These are phyloP conservation scores for Sandelia bainsii DNA, from an alignment of 2,797 vertebrate species.

Conservation along the genomic window DNA sequence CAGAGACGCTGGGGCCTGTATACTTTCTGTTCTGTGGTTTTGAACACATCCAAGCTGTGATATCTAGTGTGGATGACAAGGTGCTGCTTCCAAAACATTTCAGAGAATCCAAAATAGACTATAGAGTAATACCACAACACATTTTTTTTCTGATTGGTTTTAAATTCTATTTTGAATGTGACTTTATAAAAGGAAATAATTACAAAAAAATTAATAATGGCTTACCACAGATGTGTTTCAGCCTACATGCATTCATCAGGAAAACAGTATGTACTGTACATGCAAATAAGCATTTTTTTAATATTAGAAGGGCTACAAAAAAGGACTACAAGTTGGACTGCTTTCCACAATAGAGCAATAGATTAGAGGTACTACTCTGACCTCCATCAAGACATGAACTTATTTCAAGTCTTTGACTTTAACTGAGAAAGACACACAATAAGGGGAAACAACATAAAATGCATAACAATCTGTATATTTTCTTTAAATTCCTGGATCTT, in stretches of 20 bases:
- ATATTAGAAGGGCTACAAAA: not conserved
- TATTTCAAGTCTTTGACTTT: not conserved
- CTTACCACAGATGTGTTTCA: slow-evolving; percentile 7
- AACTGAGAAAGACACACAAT: not conserved
- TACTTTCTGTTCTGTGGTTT: slow-evolving; percentile 49
- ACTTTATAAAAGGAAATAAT: not conserved
- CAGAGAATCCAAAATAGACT: not conserved
- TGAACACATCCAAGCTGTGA: slow-evolving; percentile 36
- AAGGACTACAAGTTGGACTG: not conserved
- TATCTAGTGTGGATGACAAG: slow-evolving; percentile 8
- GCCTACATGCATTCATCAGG: not conserved
- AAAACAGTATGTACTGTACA: not conserved
- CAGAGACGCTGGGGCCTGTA: slow-evolving; percentile 51
- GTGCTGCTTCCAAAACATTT: slow-evolving; percentile 17
- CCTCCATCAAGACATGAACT: not conserved
- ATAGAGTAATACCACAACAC: not conserved
- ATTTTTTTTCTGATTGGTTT: not conserved
- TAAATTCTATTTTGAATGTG: slow-evolving; percentile 4
- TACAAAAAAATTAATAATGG: not conserved
- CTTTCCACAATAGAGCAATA: not conserved
- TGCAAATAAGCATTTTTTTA: not conserved
- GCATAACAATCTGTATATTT: not conserved
- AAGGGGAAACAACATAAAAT: not conserved
- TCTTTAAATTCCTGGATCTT: slow-evolving; percentile 8
- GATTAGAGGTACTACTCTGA: not conserved